Conservation (phyloP, 2,797 vertebrate species). For the Sciurus vulgaris region DNA sequence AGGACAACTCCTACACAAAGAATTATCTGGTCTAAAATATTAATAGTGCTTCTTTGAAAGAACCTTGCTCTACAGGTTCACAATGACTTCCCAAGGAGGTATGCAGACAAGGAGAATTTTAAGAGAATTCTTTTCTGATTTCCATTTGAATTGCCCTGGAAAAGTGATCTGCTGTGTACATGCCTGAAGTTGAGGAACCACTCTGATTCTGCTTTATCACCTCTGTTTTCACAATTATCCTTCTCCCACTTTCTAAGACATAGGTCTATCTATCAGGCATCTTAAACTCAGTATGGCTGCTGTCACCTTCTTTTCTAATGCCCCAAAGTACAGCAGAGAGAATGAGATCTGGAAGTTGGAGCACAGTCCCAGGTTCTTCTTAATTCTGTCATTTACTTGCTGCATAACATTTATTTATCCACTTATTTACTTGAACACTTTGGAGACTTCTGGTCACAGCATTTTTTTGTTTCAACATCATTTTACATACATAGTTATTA, state of each 20-base stretch:
- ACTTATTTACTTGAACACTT: slow-evolving; percentile 23
- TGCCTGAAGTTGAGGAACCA: not conserved
- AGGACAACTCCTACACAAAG: not conserved
- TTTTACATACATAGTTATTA: slow-evolving; percentile 16
- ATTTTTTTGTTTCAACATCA: slow-evolving; percentile 32
- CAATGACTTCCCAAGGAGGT: not conserved
- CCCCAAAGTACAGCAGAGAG: not conserved
- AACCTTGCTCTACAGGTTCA: not conserved
- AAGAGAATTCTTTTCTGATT: slow-evolving; percentile 18
- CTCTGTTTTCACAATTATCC: not conserved
- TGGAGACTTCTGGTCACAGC: not conserved
- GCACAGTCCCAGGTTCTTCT: not conserved
- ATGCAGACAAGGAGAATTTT: not conserved
- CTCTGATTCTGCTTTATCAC: slow-evolving; percentile 1
- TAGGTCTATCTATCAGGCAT: slow-evolving; percentile 3
- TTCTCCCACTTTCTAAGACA: slow-evolving; percentile 26
- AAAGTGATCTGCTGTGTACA: slow-evolving; percentile 23
- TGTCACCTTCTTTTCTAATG: slow-evolving; percentile 20
- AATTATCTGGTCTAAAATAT: not conserved
- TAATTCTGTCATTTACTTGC: not conserved
- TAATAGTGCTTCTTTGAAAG: not conserved
- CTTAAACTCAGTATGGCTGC: not conserved
- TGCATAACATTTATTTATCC: not conserved
- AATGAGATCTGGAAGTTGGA: not conserved
- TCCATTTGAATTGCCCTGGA: not conserved